These are phyloP conservation scores for Uria aalge DNA, from an alignment of 2,113 vertebrate genomes.

Conservation along the genomic window DNA sequence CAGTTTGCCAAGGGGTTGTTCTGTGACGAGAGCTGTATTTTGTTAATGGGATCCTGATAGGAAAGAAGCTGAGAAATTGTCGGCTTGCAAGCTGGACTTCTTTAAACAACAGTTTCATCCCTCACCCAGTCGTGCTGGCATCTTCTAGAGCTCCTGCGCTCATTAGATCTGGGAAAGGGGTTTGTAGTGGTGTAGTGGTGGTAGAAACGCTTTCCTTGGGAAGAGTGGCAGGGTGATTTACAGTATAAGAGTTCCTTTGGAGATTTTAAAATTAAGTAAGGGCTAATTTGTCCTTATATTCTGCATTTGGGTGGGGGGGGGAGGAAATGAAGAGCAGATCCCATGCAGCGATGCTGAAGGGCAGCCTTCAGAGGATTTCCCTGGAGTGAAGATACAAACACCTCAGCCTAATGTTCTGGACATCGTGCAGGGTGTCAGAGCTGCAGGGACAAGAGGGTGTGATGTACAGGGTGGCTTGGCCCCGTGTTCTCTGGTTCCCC, in stretches of 20 bases:
- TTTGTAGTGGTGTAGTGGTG: background rate
- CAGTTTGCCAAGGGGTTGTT: background rate
- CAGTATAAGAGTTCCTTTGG: background rate
- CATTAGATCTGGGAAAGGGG: background rate
- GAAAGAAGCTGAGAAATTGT: background rate
- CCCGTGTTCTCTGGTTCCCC: background rate
- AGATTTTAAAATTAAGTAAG: background rate
- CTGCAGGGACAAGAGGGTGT: background rate
- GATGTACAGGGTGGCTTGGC: background rate
- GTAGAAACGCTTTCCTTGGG: background rate
- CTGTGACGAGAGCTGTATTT: background rate
- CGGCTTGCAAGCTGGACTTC: background rate
- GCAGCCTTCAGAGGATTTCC: background rate
- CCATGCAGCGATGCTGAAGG: accelerated
- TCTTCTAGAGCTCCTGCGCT: background rate
- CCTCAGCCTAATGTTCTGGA: background rate
- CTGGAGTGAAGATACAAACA: background rate
- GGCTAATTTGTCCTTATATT: background rate
- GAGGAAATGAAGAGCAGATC: accelerated
- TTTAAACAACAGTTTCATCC: background rate
- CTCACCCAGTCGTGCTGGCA: background rate
- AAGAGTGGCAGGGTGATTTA: background rate
- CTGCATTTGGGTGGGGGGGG: background rate
- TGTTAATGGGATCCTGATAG: background rate
- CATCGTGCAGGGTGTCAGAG: background rate